Percentiles rank a stretch among this genome's conserved stretches.
These are phyloP conservation scores for Aotus griseimembra DNA, from an alignment of 2,797 vertebrate genomes.

Conservation along the genomic window DNA sequence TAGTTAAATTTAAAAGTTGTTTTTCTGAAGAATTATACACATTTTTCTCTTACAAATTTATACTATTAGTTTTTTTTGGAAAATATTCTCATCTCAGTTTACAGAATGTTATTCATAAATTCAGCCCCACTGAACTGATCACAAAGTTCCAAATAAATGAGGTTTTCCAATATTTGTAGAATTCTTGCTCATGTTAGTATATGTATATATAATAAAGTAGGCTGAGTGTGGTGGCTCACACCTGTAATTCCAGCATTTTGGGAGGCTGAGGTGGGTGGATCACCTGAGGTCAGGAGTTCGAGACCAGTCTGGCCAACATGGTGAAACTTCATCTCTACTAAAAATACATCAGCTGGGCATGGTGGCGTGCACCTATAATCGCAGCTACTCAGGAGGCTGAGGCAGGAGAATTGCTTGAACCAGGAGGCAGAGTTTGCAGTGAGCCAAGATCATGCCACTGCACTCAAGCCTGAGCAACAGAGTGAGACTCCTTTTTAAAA, in stretches of 20 bases:
- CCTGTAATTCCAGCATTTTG: neutral
- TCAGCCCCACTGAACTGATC: neutral
- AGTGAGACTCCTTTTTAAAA: neutral
- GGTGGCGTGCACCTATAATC: neutral
- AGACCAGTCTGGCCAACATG: neutral
- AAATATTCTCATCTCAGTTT: neutral
- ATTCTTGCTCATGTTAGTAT: neutral
- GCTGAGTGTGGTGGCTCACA: neutral
- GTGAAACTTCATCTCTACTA: neutral
- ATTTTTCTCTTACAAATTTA: constrained; percentile 7
- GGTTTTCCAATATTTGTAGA: neutral
- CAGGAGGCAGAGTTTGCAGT: neutral
- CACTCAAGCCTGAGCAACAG: neutral
- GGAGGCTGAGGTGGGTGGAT: neutral
- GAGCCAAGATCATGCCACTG: neutral
- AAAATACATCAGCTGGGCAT: neutral
- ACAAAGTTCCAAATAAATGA: neutral
- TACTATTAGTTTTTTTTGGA: constrained; percentile 8
- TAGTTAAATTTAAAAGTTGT: neutral
- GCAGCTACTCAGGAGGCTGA: neutral
- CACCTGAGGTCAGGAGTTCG: neutral
- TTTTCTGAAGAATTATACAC: neutral
- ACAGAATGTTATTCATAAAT: neutral
- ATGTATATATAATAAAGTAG: neutral
- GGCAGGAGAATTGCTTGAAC: neutral